Percentiles rank a stretch among this genome's conserved stretches.
Conservation (phyloP, 2,113 vertebrate species). For the Ursus arctos region DNA sequence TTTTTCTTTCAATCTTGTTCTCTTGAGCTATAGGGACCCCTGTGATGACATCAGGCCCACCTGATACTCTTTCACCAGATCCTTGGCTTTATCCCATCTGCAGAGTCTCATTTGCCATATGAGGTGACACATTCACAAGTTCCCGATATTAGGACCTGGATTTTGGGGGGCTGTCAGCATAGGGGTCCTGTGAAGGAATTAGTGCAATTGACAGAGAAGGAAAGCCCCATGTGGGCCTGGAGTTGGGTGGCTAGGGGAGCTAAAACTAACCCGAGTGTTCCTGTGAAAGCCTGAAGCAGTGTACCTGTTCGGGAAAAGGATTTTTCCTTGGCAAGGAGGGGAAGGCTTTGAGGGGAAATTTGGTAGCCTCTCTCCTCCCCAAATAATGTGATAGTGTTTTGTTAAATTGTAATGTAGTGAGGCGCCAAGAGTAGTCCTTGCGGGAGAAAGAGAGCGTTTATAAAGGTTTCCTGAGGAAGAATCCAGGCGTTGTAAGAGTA, state of each 20-base stretch:
- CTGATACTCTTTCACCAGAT: background rate
- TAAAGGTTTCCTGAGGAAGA: background rate
- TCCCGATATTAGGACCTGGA: background rate
- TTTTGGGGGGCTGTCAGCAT: background rate
- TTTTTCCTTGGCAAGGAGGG: background rate
- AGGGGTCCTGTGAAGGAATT: background rate
- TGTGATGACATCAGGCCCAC: background rate
- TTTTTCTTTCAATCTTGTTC: background rate
- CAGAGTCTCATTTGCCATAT: background rate
- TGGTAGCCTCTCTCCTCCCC: background rate
- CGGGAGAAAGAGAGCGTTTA: background rate
- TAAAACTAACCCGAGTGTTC: accelerated
- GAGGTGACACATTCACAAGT: background rate
- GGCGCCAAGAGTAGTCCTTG: background rate
- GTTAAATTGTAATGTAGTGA: background rate
- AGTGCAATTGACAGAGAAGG: background rate
- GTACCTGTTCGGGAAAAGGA: background rate
- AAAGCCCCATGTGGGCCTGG: background rate
- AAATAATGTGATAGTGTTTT: background rate
- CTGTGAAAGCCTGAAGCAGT: background rate
- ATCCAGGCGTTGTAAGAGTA: background rate
- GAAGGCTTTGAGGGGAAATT: background rate
- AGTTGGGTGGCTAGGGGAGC: background rate
- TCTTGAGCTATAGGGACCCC: background rate
- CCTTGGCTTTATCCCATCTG: background rate